These are phyloP conservation scores for Tenthredo livida DNA, from an alignment of 2,888 invertebrate species.

Conservation along the genomic window DNA sequence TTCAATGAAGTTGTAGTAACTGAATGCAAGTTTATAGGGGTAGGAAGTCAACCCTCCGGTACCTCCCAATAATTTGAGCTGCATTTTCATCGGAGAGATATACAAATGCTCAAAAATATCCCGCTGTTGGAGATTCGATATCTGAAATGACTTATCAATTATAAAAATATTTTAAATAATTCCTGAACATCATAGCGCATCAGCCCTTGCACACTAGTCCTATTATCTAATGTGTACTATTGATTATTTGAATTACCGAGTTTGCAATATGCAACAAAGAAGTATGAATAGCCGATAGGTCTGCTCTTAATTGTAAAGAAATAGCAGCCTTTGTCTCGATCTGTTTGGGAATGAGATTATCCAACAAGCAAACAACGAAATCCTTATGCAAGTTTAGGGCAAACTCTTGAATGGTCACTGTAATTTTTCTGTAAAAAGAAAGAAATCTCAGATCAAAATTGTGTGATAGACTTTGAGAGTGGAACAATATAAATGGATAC, in stretches of 20 bases:
- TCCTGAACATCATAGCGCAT: neutral
- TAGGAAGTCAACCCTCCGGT: constrained; percentile 66
- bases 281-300: constrained; percentile 68
- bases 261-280: constrained; percentile 57
- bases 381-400: constrained; percentile 71
- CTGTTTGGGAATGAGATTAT: constrained; percentile 66
- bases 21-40: constrained; percentile 62
- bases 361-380: constrained; percentile 69
- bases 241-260: constrained; percentile 20
- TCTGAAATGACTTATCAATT: constrained; percentile 13
- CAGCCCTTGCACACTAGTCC: neutral
- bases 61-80: constrained; percentile 81
- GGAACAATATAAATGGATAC: neutral
- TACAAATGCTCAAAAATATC: constrained; percentile 81
- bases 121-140: constrained; percentile 47
- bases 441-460: neutral
- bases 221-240: neutral
- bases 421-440: constrained; percentile 66
- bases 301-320: constrained; percentile 70
- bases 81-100: constrained; percentile 82
- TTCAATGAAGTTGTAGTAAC: constrained; percentile 70
- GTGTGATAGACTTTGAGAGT: neutral
- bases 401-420: constrained; percentile 68
- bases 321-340: constrained; percentile 71
- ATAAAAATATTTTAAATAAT: neutral